Evolutionary conservation across 2,113 vertebrate species (phyloP).

Genomic region (Ellobius talpinus): DNA sequence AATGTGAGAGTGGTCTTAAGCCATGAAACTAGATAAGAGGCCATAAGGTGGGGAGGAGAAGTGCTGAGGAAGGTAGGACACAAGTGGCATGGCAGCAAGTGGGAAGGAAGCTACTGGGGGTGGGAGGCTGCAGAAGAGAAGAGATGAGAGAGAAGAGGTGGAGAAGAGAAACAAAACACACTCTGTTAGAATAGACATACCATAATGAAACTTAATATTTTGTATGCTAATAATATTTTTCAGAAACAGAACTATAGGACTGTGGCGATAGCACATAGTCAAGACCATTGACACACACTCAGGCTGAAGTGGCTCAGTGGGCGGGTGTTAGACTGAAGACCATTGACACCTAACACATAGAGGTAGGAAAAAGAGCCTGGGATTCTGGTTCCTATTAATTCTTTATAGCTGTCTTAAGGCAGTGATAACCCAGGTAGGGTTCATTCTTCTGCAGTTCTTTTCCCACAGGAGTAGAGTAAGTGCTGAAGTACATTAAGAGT

Average conservation of each 20-base stretch:
- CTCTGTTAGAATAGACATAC: neutral
- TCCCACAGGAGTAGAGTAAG: neutral
- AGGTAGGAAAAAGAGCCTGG: neutral
- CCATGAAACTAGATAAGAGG: neutral
- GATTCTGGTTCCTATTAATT: neutral
- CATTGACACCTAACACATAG: neutral
- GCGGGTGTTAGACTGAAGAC: neutral
- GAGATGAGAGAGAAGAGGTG: neutral
- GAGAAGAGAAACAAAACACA: neutral
- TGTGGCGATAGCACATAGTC: neutral
- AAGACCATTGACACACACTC: neutral
- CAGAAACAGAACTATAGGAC: neutral
- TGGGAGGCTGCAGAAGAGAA: neutral
- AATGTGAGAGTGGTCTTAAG: neutral
- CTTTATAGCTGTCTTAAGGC: neutral
- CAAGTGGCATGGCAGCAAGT: neutral
- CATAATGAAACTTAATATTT: neutral
- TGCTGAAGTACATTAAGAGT: neutral
- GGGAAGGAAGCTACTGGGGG: neutral
- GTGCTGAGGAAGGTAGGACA: neutral
- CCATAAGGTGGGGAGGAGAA: neutral
- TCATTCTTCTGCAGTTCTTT: constrained; percentile 10
- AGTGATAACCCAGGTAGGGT: neutral
- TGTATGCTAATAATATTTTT: neutral
- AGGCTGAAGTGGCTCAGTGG: neutral